These are phyloP conservation scores for Capitulum mitella DNA, from an alignment of 2,888 invertebrate genomes.

Conservation along the genomic window DNA sequence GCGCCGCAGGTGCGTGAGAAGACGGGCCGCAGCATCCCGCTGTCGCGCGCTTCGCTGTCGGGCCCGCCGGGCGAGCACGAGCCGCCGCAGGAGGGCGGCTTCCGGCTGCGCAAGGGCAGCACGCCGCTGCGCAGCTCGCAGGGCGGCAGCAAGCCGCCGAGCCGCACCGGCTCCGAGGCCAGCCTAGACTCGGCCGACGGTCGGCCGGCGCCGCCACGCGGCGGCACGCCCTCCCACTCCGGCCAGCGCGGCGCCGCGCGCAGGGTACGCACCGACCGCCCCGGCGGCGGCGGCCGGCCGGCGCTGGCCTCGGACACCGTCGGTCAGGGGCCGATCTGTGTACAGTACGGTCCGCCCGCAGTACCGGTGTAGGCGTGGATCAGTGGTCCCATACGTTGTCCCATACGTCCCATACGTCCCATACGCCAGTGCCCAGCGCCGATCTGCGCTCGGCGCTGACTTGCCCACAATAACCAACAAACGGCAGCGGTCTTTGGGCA, in stretches of 20 bases:
- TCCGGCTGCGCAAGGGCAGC: conserved; percentile 5
- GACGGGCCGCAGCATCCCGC: conserved; percentile 81
- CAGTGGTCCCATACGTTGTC: neutral
- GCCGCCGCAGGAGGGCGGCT: conserved; percentile 41
- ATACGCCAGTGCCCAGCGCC: too few relatives aligned
- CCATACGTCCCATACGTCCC: neutral
- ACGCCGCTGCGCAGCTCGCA: conserved; percentile 61
- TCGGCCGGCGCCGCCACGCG: conserved; percentile 4
- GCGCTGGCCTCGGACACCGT: neutral
- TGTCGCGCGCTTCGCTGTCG: conserved; percentile 66
- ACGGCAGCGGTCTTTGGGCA: too few relatives aligned
- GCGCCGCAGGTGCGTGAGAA: conserved; percentile 92
- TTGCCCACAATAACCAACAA: too few relatives aligned
- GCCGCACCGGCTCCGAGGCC: conserved; percentile 84
- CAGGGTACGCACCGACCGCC: neutral
- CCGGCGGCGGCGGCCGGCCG: neutral
- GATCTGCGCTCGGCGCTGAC: too few relatives aligned
- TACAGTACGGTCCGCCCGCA: too few relatives aligned
- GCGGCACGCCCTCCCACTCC: neutral
- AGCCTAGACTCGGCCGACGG: conserved; percentile 58
- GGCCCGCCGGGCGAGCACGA: conserved; percentile 81
- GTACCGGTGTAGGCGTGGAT: too few relatives aligned
- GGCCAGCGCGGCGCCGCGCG: neutral
- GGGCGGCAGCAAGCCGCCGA: conserved; percentile 77
- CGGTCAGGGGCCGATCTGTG: too few relatives aligned